Percentiles rank a stretch among this genome's conserved stretches.
Evolutionary conservation across 2,888 invertebrate species (phyloP).

Genomic region (Panzeria rudis): DNA sequence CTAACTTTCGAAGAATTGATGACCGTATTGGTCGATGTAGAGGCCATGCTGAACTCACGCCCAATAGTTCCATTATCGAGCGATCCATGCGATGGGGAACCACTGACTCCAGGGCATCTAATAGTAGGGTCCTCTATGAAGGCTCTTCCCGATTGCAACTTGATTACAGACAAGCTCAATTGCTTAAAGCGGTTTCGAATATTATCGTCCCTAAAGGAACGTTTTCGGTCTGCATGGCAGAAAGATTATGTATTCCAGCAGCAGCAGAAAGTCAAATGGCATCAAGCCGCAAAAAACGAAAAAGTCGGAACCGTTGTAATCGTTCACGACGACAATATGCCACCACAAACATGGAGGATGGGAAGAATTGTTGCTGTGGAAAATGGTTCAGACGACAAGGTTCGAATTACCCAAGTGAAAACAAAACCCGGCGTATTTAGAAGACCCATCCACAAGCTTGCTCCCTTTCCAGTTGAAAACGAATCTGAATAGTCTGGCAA

Average conservation of each 20-base stretch:
- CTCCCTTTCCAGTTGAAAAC: neutral
- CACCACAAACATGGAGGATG: neutral
- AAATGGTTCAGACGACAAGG: neutral
- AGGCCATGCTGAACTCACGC: neutral
- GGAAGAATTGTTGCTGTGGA: neutral
- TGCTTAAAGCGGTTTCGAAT: slow-evolving; percentile 4
- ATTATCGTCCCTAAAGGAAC: slow-evolving; percentile 31
- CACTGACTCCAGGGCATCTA: neutral
- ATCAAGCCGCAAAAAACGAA: neutral
- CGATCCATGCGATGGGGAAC: slow-evolving; percentile 22
- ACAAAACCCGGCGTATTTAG: slow-evolving; percentile 13
- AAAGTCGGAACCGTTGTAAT: neutral
- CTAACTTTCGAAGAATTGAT: neutral
- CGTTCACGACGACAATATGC: slow-evolving; percentile 4
- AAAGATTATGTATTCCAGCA: slow-evolving; percentile 10
- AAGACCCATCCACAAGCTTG: slow-evolving; percentile 3
- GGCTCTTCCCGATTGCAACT: slow-evolving; percentile 6
- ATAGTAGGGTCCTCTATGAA: slow-evolving; percentile 25
- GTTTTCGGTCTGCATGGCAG: slow-evolving; percentile 39
- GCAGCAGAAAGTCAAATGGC: neutral
- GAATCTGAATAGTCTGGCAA: too few species aligned
- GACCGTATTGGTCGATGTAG: neutral
- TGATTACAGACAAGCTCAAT: neutral
- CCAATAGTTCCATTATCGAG: neutral
- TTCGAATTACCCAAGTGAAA: neutral